phyloP scores from a whole-genome alignment of 1,140 invertebrate genomes.

The Heliconius nattereri region DNA sequence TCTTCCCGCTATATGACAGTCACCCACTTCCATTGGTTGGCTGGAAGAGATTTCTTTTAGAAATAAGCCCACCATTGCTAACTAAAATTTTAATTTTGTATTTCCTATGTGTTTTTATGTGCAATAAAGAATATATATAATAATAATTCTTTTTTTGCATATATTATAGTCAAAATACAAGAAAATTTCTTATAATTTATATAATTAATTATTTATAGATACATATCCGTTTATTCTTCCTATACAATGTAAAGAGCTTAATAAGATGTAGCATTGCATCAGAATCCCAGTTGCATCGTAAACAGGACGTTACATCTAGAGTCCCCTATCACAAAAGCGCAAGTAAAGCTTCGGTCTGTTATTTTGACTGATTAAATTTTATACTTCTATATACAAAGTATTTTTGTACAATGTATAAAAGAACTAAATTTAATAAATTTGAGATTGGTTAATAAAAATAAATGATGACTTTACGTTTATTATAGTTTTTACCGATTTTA shows the following conservation, averaged over 20 bases:
- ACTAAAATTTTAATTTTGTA: no score
- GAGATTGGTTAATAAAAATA: neutral
- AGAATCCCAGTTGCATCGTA: conserved; percentile 48
- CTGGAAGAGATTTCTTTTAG: no score
- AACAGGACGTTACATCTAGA: conserved; percentile 47
- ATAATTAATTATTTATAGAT: no score
- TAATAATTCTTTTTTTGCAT: no score
- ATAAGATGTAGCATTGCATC: conserved; percentile 17
- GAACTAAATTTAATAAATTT: neutral
- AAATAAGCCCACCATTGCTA: no score
- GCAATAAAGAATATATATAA: no score
- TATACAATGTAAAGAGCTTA: neutral
- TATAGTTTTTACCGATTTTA: neutral
- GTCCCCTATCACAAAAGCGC: conserved; percentile 7
- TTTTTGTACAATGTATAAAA: neutral
- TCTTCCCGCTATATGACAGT: no score
- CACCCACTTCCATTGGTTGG: no score
- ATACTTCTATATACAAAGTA: neutral
- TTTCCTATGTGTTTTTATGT: no score
- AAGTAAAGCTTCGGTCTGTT: neutral
- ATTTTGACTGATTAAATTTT: conserved; percentile 5
- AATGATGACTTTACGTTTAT: neutral
- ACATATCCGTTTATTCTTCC: neutral
- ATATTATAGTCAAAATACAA: no score
- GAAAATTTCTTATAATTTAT: no score